These are phyloP conservation scores for Ariopsis seemanni DNA, from an alignment of 2,113 vertebrate genomes.

Conservation along the genomic window DNA sequence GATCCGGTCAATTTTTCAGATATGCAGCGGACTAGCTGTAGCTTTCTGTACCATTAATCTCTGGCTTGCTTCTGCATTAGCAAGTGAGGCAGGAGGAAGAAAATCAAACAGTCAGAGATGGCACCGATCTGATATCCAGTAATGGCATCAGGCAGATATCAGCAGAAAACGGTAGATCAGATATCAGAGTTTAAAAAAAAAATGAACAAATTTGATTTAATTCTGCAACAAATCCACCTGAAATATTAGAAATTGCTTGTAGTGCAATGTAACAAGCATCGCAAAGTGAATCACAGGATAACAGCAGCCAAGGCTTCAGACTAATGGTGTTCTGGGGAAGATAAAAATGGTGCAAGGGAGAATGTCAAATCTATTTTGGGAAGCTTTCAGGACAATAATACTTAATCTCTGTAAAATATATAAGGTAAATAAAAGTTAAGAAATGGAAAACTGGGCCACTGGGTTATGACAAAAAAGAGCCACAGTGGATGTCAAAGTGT, in stretches of 20 bases:
- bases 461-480: not conserved
- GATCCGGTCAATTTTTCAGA: not conserved
- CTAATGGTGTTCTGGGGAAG: not conserved
- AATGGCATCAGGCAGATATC: not conserved
- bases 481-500: not conserved
- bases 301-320: not conserved
- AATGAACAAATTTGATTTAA: not conserved
- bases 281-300: not conserved
- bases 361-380: not conserved
- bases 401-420: not conserved
- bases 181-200: not conserved
- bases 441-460: not conserved
- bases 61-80: not conserved
- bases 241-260: not conserved
- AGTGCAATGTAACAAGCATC: not conserved
- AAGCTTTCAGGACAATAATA: not conserved
- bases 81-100: too few species aligned
- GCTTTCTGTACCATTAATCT: conserved; percentile 1
- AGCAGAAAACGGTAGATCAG: not conserved
- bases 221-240: not conserved
- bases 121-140: not conserved
- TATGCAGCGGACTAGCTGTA: conserved; percentile 12
- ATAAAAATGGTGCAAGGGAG: not conserved
- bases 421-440: not conserved
- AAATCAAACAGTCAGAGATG: not conserved